Evolutionary conservation across 2,888 invertebrate genomes (phyloP).

Genomic region (Mythimna impura): DNA sequence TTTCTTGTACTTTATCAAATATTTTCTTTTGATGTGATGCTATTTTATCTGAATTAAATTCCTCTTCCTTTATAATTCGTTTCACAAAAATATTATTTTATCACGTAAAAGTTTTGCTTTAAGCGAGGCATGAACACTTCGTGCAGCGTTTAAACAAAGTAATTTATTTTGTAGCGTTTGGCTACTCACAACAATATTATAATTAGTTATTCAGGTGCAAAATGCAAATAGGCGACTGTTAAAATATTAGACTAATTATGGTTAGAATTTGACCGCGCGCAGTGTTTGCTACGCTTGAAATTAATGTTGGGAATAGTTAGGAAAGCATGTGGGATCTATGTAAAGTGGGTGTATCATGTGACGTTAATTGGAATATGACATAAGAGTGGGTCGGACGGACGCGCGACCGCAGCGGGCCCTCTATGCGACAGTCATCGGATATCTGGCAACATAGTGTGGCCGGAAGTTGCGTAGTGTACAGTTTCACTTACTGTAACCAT

Average conservation of each 20-base stretch:
- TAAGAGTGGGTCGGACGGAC: constrained; percentile 72
- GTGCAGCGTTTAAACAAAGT: constrained; percentile 17
- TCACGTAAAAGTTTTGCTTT: constrained; percentile 21
- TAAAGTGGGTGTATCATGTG: constrained; percentile 38
- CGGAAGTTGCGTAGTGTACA: constrained; percentile 88
- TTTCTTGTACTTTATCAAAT: constrained; percentile 42
- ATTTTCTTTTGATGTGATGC: constrained; percentile 43
- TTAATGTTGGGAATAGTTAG: not conserved
- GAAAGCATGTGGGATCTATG: not conserved
- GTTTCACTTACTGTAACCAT: constrained; percentile 85
- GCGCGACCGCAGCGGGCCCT: constrained; percentile 77
- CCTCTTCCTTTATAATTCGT: constrained; percentile 13
- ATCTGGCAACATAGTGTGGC: constrained; percentile 81
- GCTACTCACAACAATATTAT: constrained; percentile 35
- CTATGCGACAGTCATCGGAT: constrained; percentile 80
- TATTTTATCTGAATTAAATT: constrained; percentile 14
- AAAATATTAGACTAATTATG: constrained; percentile 8
- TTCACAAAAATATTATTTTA: constrained; percentile 24
- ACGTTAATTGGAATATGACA: constrained; percentile 62
- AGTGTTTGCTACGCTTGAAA: not conserved
- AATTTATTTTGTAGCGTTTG: constrained; percentile 31
- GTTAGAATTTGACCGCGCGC: not conserved
- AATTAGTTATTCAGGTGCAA: constrained; percentile 35
- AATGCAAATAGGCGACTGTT: constrained; percentile 23
- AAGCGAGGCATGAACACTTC: constrained; percentile 24